phyloP scores from a whole-genome alignment of 1,140 invertebrate genomes.

The Caenorhabditis latens region DNA sequence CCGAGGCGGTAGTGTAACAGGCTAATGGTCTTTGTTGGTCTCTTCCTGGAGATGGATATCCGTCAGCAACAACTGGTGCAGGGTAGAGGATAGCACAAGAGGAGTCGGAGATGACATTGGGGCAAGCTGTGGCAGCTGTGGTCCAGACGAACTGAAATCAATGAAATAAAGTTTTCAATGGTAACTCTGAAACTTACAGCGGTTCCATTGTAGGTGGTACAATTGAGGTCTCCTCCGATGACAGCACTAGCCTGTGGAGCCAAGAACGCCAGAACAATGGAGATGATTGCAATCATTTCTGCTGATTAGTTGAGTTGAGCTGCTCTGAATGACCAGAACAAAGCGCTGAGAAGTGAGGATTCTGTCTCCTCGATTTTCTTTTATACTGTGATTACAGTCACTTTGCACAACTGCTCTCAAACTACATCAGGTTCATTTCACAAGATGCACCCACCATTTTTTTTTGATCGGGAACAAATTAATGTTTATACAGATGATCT shows the following conservation, averaged over 20 bases:
- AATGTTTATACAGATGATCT: too few species aligned
- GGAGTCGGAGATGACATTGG: neutral
- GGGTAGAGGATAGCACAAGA: neutral
- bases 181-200: neutral
- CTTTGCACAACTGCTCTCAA: too few species aligned
- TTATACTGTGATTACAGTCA: too few species aligned
- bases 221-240: neutral
- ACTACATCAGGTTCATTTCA: too few species aligned
- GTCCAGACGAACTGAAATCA: neutral
- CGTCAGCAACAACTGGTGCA: neutral
- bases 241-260: conserved; percentile 1
- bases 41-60: neutral
- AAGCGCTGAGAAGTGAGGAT: too few species aligned
- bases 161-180: too few species aligned
- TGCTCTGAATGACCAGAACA: too few species aligned
- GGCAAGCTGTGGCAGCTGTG: neutral
- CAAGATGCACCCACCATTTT: too few species aligned
- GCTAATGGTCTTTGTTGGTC: neutral
- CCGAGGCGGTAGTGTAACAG: neutral
- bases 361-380: too few species aligned
- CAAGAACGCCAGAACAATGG: neutral
- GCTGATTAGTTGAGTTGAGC: too few species aligned
- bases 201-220: conserved; percentile 11
- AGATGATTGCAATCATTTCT: neutral
- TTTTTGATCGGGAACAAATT: too few species aligned